These are phyloP conservation scores for Tipula confusa DNA, from an alignment of 2,888 invertebrate genomes.

Conservation along the genomic window DNA sequence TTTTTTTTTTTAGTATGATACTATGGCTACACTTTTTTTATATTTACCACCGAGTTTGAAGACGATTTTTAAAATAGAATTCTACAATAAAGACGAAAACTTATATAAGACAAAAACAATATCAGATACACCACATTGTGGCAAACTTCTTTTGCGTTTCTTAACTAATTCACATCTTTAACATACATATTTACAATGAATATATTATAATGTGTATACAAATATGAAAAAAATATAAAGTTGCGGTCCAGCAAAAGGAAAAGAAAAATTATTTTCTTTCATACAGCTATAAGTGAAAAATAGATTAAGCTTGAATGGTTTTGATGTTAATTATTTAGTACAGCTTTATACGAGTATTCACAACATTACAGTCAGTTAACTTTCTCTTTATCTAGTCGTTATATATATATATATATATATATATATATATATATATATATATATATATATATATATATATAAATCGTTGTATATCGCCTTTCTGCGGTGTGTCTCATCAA, in stretches of 20 bases:
- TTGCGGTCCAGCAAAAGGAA: background rate
- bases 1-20: background rate
- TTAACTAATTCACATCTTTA: background rate
- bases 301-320: conserved; percentile 12
- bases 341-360: background rate
- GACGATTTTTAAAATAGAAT: background rate
- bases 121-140: background rate
- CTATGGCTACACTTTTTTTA: background rate
- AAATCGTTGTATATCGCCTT: too few relatives aligned
- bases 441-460: too few relatives aligned
- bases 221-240: background rate
- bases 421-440: too few relatives aligned
- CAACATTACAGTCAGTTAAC: background rate
- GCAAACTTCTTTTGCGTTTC: background rate
- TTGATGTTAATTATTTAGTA: conserved; percentile 9
- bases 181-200: background rate
- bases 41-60: background rate
- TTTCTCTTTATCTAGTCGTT: too few relatives aligned
- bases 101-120: background rate
- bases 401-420: too few relatives aligned
- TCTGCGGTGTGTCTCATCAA: too few relatives aligned
- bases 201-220: background rate
- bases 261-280: background rate
- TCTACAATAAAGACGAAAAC: background rate
- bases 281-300: conserved; percentile 13